These are phyloP conservation scores for Drosophila leonis DNA, from an alignment of 2,888 invertebrate species.

Conservation along the genomic window DNA sequence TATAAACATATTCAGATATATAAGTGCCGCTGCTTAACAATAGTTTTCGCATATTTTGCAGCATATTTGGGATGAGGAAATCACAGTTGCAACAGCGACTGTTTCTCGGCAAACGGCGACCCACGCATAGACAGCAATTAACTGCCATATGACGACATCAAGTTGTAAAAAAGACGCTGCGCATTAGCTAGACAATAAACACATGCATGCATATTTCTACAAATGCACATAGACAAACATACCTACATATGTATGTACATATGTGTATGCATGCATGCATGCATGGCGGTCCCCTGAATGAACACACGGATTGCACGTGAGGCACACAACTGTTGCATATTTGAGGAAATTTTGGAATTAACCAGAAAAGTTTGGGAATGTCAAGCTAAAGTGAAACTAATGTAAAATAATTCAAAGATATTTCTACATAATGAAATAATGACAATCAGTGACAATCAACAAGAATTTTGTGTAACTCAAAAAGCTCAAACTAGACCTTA, in stretches of 20 bases:
- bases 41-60: constrained; percentile 41
- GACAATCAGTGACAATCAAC: not conserved
- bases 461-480: not conserved
- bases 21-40: constrained; percentile 37
- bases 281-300: constrained; percentile 6
- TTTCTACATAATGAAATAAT: not conserved
- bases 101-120: constrained; percentile 46
- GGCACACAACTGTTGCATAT: constrained; percentile 16
- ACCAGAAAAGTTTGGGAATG: constrained; percentile 29
- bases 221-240: not conserved
- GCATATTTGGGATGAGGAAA: constrained; percentile 55
- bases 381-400: constrained; percentile 33
- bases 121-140: constrained; percentile 71
- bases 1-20: constrained; percentile 1
- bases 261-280: not conserved
- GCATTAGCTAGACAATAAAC: constrained; percentile 38
- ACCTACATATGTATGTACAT: not conserved
- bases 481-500: not conserved
- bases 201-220: not conserved
- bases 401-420: constrained; percentile 13
- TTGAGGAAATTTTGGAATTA: constrained; percentile 20
- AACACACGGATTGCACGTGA: constrained; percentile 28
- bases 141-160: constrained; percentile 49
- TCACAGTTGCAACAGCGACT: constrained; percentile 56
- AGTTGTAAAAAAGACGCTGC: constrained; percentile 21